Evolutionary conservation across 1,140 invertebrate species (phyloP).

Genomic region (Vanessa atalanta): DNA sequence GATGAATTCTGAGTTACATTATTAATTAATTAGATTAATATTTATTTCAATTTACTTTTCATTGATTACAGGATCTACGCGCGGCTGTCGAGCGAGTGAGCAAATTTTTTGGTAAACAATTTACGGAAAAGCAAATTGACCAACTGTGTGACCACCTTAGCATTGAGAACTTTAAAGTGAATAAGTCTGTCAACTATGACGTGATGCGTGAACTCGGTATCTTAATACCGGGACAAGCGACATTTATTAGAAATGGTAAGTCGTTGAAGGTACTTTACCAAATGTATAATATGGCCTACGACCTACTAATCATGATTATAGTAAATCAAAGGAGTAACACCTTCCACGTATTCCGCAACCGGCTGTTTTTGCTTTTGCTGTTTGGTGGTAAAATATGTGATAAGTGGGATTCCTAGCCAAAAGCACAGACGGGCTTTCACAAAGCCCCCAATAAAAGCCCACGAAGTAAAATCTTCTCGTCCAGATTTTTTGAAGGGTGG

Average conservation of each 20-base stretch:
- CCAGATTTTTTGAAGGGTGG: too few species aligned
- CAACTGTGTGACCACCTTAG: conserved; percentile 84
- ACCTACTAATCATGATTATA: too few species aligned
- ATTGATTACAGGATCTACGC: conserved; percentile 78
- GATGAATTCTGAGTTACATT: too few species aligned
- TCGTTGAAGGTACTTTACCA: background rate
- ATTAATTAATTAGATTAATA: background rate
- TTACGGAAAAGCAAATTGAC: conserved; percentile 79
- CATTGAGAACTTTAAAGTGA: conserved; percentile 88
- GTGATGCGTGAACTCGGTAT: conserved; percentile 83
- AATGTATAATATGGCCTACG: too few species aligned
- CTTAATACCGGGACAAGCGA: conserved; percentile 75
- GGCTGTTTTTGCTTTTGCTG: too few species aligned
- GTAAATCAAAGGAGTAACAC: too few species aligned
- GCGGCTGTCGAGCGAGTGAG: conserved; percentile 80
- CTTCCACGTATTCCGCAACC: too few species aligned
- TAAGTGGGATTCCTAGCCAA: too few species aligned
- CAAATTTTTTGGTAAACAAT: conserved; percentile 82
- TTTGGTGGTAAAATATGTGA: too few species aligned
- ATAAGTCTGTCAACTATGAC: conserved; percentile 85
- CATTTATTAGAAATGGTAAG: conserved; percentile 83
- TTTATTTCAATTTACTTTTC: background rate
- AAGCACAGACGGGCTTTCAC: too few species aligned
- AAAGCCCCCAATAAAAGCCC: too few species aligned
- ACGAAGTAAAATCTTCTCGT: too few species aligned